Conservation (phyloP, 2,797 vertebrate genomes). For the Sarcophilus harrisii region DNA sequence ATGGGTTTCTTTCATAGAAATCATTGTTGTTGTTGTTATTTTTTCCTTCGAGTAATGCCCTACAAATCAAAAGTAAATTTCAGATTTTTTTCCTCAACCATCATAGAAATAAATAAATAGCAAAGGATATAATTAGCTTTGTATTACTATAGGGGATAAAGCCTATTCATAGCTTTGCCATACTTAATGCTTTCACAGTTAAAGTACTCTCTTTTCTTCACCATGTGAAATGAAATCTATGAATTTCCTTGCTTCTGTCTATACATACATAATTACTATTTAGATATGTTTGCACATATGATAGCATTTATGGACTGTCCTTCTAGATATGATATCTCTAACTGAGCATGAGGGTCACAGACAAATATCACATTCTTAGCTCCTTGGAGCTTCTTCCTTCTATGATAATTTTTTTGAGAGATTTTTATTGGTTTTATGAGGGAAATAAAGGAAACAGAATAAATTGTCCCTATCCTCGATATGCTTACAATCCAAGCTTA, state of each 20-base stretch:
- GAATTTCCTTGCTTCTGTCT: background rate
- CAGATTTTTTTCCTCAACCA: constrained; percentile 35
- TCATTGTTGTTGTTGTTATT: constrained; percentile 45
- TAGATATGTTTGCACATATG: constrained; percentile 27
- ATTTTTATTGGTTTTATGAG: background rate
- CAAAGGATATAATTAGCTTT: constrained; percentile 45
- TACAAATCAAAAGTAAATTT: constrained; percentile 58
- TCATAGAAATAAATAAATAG: constrained; percentile 57
- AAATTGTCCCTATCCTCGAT: background rate
- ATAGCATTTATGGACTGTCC: background rate
- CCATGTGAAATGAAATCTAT: constrained; percentile 34
- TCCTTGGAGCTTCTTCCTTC: background rate
- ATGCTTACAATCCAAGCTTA: background rate
- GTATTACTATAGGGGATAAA: constrained; percentile 38
- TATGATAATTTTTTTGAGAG: background rate
- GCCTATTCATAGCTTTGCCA: background rate
- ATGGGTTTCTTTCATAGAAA: constrained; percentile 56
- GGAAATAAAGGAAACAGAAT: constrained; percentile 2
- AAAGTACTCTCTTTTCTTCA: background rate
- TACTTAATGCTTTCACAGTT: constrained; percentile 15
- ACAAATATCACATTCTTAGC: constrained; percentile 32
- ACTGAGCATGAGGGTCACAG: background rate
- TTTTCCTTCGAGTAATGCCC: constrained; percentile 53
- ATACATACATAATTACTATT: background rate
- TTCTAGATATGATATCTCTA: background rate